These are phyloP conservation scores for Lethenteron camtschaticum DNA, from an alignment of 2,113 vertebrate genomes.

Conservation along the genomic window DNA sequence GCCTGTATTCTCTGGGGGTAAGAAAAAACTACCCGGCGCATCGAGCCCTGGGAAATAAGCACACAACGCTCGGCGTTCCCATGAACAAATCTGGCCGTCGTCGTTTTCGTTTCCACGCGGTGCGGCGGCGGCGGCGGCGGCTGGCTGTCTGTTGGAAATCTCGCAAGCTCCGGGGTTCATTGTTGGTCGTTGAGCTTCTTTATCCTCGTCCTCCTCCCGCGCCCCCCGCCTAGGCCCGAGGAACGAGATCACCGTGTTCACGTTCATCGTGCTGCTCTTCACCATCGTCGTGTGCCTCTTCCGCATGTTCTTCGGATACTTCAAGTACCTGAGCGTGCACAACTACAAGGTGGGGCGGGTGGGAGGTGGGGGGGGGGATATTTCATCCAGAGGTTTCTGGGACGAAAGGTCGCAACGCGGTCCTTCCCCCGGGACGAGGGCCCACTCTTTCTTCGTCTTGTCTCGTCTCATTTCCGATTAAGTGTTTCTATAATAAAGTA, in stretches of 20 bases:
- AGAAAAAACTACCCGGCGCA: too few species aligned
- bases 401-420: too few species aligned
- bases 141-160: background rate
- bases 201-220: background rate
- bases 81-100: background rate
- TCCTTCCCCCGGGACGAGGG: too few species aligned
- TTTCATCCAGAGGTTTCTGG: too few species aligned
- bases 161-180: background rate
- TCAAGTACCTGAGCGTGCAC: conserved; percentile 5
- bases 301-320: background rate
- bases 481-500: too few species aligned
- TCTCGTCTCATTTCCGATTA: too few species aligned
- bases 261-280: background rate
- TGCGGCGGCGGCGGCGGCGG: background rate
- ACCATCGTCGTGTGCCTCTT: conserved; percentile 2
- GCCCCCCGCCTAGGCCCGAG: background rate
- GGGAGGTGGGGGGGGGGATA: too few species aligned
- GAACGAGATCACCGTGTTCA: conserved; percentile 1
- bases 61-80: background rate
- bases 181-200: background rate
- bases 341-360: background rate
- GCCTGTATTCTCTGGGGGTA: too few species aligned
- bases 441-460: too few species aligned
- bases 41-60: too few species aligned
- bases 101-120: background rate